A percentile compares a stretch with the other conserved stretches of the same genome.
Evolutionary conservation across 1,140 invertebrate species (phyloP).

Genomic region (Pectinophora gossypiella): DNA sequence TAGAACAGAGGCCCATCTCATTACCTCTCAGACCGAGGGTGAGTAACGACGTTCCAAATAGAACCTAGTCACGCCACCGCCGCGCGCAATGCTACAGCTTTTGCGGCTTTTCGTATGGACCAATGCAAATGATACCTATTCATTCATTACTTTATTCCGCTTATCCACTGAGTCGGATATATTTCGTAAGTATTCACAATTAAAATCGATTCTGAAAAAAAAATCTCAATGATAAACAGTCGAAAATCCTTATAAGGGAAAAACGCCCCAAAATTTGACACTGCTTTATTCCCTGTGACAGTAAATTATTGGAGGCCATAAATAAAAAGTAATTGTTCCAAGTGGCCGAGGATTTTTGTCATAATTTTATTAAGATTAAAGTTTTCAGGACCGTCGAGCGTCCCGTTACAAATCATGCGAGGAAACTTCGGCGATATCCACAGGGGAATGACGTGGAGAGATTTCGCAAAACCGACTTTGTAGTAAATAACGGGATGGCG

Average conservation of each 20-base stretch:
- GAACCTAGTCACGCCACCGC: conserved; percentile 31
- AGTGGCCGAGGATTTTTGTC: conserved; percentile 54
- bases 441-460: conserved; percentile 53
- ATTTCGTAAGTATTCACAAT: too few species aligned
- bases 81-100: conserved; percentile 18
- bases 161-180: too few species aligned
- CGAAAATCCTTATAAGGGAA: not conserved
- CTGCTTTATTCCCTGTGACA: conserved; percentile 43
- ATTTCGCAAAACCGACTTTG: conserved; percentile 48
- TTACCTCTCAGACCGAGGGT: conserved; percentile 48
- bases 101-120: conserved; percentile 17
- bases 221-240: too few species aligned
- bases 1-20: conserved; percentile 46
- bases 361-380: conserved; percentile 65
- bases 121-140: not conserved
- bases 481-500: conserved; percentile 63
- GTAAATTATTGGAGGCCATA: conserved; percentile 60
- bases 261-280: conserved; percentile 37
- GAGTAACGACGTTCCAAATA: conserved; percentile 35
- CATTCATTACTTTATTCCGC: not conserved
- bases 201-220: too few species aligned
- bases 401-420: conserved; percentile 37
- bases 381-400: conserved; percentile 41
- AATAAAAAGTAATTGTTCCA: conserved; percentile 66
- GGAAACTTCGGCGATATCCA: conserved; percentile 42